Evolutionary conservation across 1,140 invertebrate genomes (phyloP), one percentile per base, ranked within the genome.

Genomic region (Mizuhopecten yessoensis): DNA sequence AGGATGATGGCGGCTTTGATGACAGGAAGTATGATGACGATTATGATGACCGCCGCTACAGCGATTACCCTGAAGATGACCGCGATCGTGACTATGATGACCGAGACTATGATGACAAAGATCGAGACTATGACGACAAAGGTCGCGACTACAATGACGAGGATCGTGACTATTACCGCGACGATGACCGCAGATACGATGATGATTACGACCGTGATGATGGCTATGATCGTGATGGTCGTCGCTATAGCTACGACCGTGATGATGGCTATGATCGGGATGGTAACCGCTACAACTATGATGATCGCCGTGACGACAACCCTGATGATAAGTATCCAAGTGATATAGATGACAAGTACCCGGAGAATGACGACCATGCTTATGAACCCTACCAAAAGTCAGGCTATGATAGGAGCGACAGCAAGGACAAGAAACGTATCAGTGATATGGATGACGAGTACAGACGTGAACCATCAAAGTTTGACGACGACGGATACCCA

Each of bases 401-500:
- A 10, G 88, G 29, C 20, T 92, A 92, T 57, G 91, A 92, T 17
- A n/a, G 91, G 34, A 92, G 87, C 2, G 87, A 89, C 20, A 92
- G 91, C 33, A 89, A 92, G 75, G 91, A 92, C n/a, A 92, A 92
- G 34, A 39, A 88, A 13, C 87, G 87, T 0, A 87, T 90, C 23
- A 89, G 88, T 33, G 89, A 90, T 86, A 20, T 89, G 10, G 45
- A 87, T 33, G 89, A 92, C 42, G 86, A 87, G 23, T 90, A 92
- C 17, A 33, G 29, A 15, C 86, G 87, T n/a, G 91, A 92, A 39
- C 91, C 91, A 15, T 39, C 89, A 15, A 92, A 92, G 88, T 92
- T 92, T 90, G 91, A 92, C 86, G n/a, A n/a, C 33, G 91, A 92
- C 87, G 91, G 91, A 11, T 90, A 87, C 20, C 91, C 91, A 11